phyloP scores from a whole-genome alignment of 2,797 vertebrate species.

The Cossypha polioptera region DNA sequence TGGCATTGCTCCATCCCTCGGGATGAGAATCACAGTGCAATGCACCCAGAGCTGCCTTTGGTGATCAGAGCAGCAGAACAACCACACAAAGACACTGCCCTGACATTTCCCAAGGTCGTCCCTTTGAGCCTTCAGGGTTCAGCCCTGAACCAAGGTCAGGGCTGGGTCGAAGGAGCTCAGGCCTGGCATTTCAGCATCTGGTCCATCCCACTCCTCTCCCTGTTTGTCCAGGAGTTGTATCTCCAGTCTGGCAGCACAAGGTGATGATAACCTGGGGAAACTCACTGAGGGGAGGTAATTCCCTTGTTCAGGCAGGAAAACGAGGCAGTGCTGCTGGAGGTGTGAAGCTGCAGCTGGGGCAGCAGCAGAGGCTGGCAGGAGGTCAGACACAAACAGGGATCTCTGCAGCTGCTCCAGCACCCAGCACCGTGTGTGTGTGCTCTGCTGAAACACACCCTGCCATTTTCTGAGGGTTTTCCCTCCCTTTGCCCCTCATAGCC shows the following conservation, averaged over 20 bases:
- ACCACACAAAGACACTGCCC: neutral
- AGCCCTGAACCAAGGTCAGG: neutral
- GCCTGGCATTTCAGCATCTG: neutral
- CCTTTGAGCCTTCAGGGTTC: neutral
- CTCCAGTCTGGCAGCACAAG: neutral
- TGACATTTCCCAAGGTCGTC: neutral
- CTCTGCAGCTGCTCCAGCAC: neutral
- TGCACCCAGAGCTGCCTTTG: neutral
- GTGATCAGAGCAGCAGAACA: neutral
- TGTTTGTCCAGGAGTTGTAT: accelerated
- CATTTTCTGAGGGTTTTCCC: neutral
- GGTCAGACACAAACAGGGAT: accelerated
- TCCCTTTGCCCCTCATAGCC: neutral
- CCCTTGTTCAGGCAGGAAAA: neutral
- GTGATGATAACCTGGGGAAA: neutral
- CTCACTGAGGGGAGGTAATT: neutral
- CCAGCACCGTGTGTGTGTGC: accelerated
- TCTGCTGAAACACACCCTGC: accelerated
- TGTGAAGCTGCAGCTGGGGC: neutral
- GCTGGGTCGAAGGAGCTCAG: neutral
- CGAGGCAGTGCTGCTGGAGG: accelerated
- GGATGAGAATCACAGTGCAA: neutral
- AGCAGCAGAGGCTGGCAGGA: neutral
- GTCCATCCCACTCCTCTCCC: neutral
- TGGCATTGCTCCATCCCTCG: neutral